Evolutionary conservation across 2,888 invertebrate species (phyloP), one percentile per base, ranked within the genome.

Genomic region (Calephelis perditalis): DNA sequence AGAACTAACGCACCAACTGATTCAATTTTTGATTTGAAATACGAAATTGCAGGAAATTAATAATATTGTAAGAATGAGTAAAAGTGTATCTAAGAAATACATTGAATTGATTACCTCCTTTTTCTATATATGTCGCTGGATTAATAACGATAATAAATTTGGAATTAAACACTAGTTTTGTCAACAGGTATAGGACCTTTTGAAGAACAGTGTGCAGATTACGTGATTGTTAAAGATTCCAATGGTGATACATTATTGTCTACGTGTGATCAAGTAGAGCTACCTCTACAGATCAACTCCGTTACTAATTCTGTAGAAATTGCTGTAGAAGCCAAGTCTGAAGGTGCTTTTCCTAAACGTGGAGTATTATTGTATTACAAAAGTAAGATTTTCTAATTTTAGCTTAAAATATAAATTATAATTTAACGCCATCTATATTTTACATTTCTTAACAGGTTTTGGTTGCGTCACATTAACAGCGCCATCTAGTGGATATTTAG

Each of bases 401-500:
- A 43, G 26, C 10, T 46, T 9, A 7, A 9, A 12, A 7, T 40
- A 10, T 35, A 26, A 1, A 58, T 46, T 10, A 15, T 7, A 49
- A 4, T 10, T 49, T 11, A 65, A 52, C 61, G 63, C 62, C 66
- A 65, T 67, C 68, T 67, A 60, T 44, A 37, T 44, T 15, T 9
- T n/a, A 47, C 61, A 60, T 69, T 15, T 61, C 15, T 61, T 71
- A 70, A 58, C 82, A 94, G 95, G 94, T 74, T 79, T 94, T 63
- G 95, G 94, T 60, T 95, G 95, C 76, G 91, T 94, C 11, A 92
- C 93, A 43, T 86, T 93, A 44, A 72, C 84, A 72, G 84, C 93
- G 73, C 95, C 95, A 71, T 89, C 91, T 76, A 92, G 93, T 80
- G 95, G 94, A 56, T 94, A 94, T 76, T 77, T 95, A 11, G 92